Percentiles rank a stretch among this genome's conserved stretches.
phyloP scores from a whole-genome alignment of 2,797 vertebrate genomes.

The Aplochiton taeniatus region DNA sequence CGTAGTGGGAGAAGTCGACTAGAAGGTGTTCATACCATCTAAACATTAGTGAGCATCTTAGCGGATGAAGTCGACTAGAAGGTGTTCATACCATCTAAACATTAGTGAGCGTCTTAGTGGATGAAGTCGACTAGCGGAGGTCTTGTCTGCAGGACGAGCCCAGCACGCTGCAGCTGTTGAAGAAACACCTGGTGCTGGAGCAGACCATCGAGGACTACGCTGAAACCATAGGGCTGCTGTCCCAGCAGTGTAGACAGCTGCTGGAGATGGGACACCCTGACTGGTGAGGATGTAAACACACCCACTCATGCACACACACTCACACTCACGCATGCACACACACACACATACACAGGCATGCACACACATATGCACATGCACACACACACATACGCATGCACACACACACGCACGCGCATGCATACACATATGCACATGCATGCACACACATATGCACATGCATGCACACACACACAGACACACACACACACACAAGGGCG shows the following conservation, averaged over 20 bases:
- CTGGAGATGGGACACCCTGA: conserved; percentile 91
- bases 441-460: no score
- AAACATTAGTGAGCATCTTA: no score
- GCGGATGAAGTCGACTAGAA: no score
- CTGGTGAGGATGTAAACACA: conserved; percentile 70
- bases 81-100: no score
- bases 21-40: no score
- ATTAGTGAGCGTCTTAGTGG: no score
- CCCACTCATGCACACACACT: no score
- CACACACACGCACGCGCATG: background rate
- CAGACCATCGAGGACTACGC: conserved; percentile 94
- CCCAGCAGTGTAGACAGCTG: conserved; percentile 89
- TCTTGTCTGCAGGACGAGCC: conserved; percentile 83
- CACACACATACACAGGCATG: conserved; percentile 11
- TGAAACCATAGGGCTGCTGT: conserved; percentile 90
- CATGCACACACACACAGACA: background rate
- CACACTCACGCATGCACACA: background rate
- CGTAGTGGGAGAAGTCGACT: no score
- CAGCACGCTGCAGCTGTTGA: conserved; percentile 91
- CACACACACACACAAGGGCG: conserved; percentile 8
- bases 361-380: background rate
- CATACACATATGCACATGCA: background rate
- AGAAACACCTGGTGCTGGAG: conserved; percentile 89
- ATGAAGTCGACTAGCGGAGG: no score
- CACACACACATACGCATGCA: background rate